Percentiles rank a stretch among this genome's conserved stretches.
phyloP scores from a whole-genome alignment of 2,113 vertebrate genomes.

The Heteronetta atricapilla region DNA sequence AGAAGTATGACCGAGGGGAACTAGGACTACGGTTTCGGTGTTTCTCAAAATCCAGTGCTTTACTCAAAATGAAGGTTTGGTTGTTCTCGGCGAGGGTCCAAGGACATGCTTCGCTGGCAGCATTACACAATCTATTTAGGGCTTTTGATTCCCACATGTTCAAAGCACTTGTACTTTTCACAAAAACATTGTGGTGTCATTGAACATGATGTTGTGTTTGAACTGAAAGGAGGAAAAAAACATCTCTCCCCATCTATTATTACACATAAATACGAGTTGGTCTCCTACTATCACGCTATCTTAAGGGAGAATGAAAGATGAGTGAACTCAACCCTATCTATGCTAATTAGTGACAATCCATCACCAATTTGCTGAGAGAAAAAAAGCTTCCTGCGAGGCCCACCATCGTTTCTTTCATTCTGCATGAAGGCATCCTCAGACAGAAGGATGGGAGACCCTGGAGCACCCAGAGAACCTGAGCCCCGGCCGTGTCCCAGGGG shows the following conservation, averaged over 20 bases:
- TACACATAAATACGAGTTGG: not conserved
- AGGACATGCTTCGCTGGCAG: slow-evolving; percentile 42
- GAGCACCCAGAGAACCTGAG: not conserved
- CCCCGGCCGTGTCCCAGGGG: not conserved
- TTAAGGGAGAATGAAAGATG: not conserved
- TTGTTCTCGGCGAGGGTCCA: slow-evolving; percentile 42
- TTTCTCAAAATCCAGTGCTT: slow-evolving; percentile 1
- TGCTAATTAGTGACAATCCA: not conserved
- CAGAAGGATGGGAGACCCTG: not conserved
- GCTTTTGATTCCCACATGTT: slow-evolving; percentile 36
- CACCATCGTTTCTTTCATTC: not conserved
- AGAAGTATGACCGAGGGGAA: not conserved
- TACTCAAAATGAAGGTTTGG: slow-evolving; percentile 4
- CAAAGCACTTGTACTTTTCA: slow-evolving; percentile 42
- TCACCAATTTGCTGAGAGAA: not conserved
- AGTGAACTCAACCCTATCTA: not conserved
- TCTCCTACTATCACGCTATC: not conserved
- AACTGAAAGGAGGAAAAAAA: slow-evolving; percentile 9
- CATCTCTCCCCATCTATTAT: not conserved
- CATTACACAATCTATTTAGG: slow-evolving; percentile 8
- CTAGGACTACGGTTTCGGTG: not conserved
- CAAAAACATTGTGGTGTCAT: slow-evolving; percentile 42
- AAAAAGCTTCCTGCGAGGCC: not conserved
- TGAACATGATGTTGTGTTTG: slow-evolving; percentile 24
- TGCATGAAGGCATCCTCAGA: not conserved